These are phyloP conservation scores for Odontesthes bonariensis DNA, from an alignment of 2,113 vertebrate genomes.

Conservation along the genomic window DNA sequence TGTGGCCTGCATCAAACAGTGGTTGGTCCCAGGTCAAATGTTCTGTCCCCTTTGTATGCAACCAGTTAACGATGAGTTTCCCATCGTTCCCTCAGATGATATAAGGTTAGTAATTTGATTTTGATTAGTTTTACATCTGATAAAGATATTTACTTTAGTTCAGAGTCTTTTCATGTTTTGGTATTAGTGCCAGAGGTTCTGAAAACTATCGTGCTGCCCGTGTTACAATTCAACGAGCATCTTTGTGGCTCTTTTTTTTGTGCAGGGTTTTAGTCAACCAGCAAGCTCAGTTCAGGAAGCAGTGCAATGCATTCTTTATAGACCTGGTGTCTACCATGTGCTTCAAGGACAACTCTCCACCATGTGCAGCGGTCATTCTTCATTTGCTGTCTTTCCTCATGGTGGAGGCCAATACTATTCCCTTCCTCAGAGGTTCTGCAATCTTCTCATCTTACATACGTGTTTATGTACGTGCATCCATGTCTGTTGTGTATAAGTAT, in stretches of 20 bases:
- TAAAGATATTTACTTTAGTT: no score
- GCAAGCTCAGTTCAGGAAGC: conserved; percentile 85
- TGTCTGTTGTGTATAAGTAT: background rate
- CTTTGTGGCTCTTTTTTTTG: conserved; percentile 4
- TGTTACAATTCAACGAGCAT: background rate
- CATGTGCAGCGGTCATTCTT: conserved; percentile 81
- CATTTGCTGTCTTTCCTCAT: conserved; percentile 88
- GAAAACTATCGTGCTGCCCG: background rate
- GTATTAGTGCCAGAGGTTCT: background rate
- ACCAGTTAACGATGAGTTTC: conserved; percentile 67
- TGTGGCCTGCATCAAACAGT: conserved; percentile 81
- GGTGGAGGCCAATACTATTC: conserved; percentile 64
- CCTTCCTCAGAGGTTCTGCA: conserved; percentile 57
- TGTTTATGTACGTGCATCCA: background rate
- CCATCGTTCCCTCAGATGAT: conserved; percentile 70
- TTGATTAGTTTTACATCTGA: no score
- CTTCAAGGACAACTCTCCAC: conserved; percentile 92
- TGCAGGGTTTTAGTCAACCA: conserved; percentile 69
- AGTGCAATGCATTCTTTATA: conserved; percentile 93
- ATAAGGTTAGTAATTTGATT: conserved; percentile 79
- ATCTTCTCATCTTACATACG: background rate
- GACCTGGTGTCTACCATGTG: conserved; percentile 92
- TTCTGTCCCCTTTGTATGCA: conserved; percentile 85
- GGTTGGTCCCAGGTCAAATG: conserved; percentile 84
- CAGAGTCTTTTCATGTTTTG: background rate